Percentiles rank a stretch among this genome's conserved stretches.
Evolutionary conservation across 2,113 vertebrate species (phyloP).

Genomic region (Platycercus adscitus): DNA sequence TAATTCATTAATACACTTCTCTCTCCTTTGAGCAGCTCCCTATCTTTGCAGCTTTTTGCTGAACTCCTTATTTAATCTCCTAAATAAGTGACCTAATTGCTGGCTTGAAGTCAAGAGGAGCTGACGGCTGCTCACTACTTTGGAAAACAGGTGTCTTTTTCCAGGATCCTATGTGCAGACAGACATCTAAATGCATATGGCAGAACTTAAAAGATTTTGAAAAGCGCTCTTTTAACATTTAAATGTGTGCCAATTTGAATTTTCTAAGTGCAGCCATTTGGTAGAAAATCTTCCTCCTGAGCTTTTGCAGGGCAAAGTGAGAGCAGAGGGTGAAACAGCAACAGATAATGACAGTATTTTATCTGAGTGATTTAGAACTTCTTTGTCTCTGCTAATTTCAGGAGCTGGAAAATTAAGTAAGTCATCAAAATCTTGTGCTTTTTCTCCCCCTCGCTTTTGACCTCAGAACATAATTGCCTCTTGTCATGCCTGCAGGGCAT

Average conservation of each 20-base stretch:
- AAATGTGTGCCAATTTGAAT: background rate
- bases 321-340: background rate
- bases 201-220: background rate
- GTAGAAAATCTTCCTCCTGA: background rate
- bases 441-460: conserved; percentile 58
- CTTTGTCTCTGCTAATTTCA: conserved; percentile 54
- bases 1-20: conserved; percentile 11
- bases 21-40: background rate
- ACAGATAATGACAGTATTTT: conserved; percentile 26
- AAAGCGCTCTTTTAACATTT: background rate
- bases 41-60: background rate
- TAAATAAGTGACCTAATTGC: conserved; percentile 43
- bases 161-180: background rate
- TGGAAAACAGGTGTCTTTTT: conserved; percentile 28
- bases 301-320: background rate
- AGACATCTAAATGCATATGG: background rate
- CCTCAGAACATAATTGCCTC: conserved; percentile 58
- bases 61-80: conserved; percentile 31
- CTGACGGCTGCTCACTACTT: background rate
- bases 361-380: conserved; percentile 25
- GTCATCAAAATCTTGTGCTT: conserved; percentile 55
- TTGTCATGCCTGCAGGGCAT: conserved; percentile 46
- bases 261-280: background rate
- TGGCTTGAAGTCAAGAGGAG: conserved; percentile 16
- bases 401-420: conserved; percentile 57